Percentiles rank a stretch among this genome's conserved stretches.
These are phyloP conservation scores for Hoplostethus mediterraneus DNA, from an alignment of 2,797 vertebrate species.

Conservation along the genomic window DNA sequence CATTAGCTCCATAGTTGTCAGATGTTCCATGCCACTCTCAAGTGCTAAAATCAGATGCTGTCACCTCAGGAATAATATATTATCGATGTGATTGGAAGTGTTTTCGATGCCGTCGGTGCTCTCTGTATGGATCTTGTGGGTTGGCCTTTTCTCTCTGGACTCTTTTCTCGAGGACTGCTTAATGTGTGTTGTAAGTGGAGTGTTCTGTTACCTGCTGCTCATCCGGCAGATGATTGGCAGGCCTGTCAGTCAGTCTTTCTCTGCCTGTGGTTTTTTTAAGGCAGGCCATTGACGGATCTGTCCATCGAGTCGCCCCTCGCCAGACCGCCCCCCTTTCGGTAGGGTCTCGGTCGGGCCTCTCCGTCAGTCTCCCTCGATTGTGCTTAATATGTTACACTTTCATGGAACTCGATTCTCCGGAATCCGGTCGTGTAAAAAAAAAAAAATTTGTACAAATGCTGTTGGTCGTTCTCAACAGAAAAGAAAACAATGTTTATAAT, in stretches of 20 bases:
- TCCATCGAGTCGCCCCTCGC: slow-evolving; percentile 36
- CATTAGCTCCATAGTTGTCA: slow-evolving; percentile 42
- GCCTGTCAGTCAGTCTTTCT: slow-evolving; percentile 52
- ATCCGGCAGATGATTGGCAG: slow-evolving; percentile 52
- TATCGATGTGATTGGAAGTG: slow-evolving; percentile 83
- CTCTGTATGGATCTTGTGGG: slow-evolving; percentile 82
- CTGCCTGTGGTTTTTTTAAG: slow-evolving; percentile 54
- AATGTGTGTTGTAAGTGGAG: slow-evolving; percentile 79
- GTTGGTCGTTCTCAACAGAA: slow-evolving; percentile 76
- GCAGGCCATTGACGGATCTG: slow-evolving; percentile 48
- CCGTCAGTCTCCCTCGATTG: slow-evolving; percentile 82
- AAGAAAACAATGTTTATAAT: slow-evolving; percentile 88
- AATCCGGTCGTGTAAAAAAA: slow-evolving; percentile 90
- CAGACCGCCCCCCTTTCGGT: slow-evolving; percentile 46
- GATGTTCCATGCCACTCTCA: slow-evolving; percentile 61
- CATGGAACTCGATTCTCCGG: slow-evolving; percentile 88
- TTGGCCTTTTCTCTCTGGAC: slow-evolving; percentile 81
- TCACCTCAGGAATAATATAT: slow-evolving; percentile 82
- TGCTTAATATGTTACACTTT: slow-evolving; percentile 89
- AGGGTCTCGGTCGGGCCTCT: slow-evolving; percentile 51
- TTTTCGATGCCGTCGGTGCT: slow-evolving; percentile 81
- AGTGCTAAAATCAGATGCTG: slow-evolving; percentile 84
- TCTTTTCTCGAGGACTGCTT: slow-evolving; percentile 83
- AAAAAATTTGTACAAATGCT: slow-evolving; percentile 87
- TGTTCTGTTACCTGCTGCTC: slow-evolving; percentile 64